Base-by-base conservation (phyloP, 2,113 vertebrate genomes). In the Baryphthengus martii region DNA sequence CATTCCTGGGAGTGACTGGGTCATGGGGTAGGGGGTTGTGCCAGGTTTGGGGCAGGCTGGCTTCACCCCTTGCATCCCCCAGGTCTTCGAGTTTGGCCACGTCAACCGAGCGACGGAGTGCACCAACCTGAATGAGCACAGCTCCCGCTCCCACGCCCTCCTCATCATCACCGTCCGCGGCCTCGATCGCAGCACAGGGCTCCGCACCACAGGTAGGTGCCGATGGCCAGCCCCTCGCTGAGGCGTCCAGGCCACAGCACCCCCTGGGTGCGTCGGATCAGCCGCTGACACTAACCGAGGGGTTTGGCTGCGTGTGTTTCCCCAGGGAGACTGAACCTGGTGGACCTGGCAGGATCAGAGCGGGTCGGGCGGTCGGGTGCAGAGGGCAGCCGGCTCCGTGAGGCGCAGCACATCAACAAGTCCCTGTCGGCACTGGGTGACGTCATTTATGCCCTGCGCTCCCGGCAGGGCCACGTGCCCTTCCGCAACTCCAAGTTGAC, bases 401-500 rank as follows among this genome's bases (percentile, higher is more conserved):
- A 99, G 89, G 99, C 99, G 0, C 99, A 99, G 97, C 99, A 99
- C 97, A 99, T 99, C 98, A 99, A 99, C 98, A 99, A 99, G 59
- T 99, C 99, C 1, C 98, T 99, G 93, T 98, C 99, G 0, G 99
- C 99, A 0, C 97, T 99, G 85, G 99, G 99, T 0, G 99, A 99
- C 0, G 99, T 99, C 89, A 99, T 99, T 58, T 99, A 99, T 0
- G 99, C 99, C 2, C 98, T 99, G 96, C 98, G 99, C 17, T 97
- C 99, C 68, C 98, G 98, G 9, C 99, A 99, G 97, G 97, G 98
- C 24, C 99, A 99, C 6, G 98, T 99, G 81, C 99, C 99, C 25
- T 99, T 99, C 97, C 98, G 99, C 62, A 99, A 99, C 98, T 99
- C 99, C 9, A 99, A 99, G 61, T 99, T 99, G 93, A 99, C 99